Conservation (phyloP, 2,113 vertebrate species). For the Sorex araneus region DNA sequence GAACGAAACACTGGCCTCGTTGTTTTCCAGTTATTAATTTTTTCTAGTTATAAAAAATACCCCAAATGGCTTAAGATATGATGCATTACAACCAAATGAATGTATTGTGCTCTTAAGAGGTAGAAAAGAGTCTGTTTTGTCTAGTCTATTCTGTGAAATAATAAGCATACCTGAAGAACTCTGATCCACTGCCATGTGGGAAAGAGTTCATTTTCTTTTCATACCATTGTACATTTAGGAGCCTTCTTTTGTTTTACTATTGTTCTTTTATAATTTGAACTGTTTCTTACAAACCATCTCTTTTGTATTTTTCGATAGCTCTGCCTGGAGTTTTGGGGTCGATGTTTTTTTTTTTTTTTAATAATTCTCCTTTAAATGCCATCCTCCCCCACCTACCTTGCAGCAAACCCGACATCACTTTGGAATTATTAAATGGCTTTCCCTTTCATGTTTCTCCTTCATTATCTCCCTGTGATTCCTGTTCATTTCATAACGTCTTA, state of each 20-base stretch:
- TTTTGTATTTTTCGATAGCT: not conserved
- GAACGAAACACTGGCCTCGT: slow-evolving; percentile 41
- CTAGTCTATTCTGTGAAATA: no score
- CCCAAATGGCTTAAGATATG: not conserved
- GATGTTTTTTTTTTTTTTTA: slow-evolving; percentile 43
- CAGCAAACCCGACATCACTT: not conserved
- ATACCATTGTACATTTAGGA: not conserved
- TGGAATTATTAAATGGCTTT: slow-evolving; percentile 69
- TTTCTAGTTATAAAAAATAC: not conserved
- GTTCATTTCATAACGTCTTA: slow-evolving; percentile 75
- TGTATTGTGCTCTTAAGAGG: not conserved
- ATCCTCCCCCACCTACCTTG: not conserved
- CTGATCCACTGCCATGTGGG: not conserved
- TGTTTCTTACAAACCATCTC: slow-evolving; percentile 36
- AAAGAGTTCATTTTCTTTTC: slow-evolving; percentile 49
- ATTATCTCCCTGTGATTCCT: slow-evolving; percentile 76
- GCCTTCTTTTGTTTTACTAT: slow-evolving; percentile 34
- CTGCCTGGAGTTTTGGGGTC: not conserved
- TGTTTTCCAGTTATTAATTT: not conserved
- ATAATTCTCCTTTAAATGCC: slow-evolving; percentile 58
- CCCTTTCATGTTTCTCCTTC: slow-evolving; percentile 62
- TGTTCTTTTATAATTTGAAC: slow-evolving; percentile 25
- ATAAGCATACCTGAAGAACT: not conserved
- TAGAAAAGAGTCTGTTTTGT: not conserved
- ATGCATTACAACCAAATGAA: not conserved